Conservation (phyloP, 2,888 invertebrate genomes). For the Neoscelio sp. region DNA sequence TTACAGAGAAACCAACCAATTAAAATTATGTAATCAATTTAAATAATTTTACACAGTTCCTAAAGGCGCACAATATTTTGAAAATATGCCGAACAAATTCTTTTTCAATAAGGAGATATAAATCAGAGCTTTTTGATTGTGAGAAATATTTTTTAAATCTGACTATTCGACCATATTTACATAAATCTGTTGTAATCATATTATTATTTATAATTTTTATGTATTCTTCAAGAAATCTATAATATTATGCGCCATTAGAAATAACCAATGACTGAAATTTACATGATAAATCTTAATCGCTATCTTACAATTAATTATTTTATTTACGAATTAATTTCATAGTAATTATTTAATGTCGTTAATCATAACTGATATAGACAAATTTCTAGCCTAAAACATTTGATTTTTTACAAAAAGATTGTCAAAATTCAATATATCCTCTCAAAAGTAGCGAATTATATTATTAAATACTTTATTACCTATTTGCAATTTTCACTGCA, state of each 20-base stretch:
- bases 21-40: too few species aligned
- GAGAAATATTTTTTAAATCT: too few species aligned
- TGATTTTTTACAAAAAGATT: conserved; percentile 69
- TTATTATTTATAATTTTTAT: too few species aligned
- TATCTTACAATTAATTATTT: conserved; percentile 52
- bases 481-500: conserved; percentile 60
- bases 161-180: too few species aligned
- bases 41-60: not conserved
- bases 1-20: too few species aligned
- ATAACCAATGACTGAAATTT: conserved; percentile 19
- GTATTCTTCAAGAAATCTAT: too few species aligned
- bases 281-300: conserved; percentile 36
- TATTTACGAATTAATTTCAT: conserved; percentile 22
- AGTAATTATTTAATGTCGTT: conserved; percentile 48
- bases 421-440: conserved; percentile 68
- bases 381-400: conserved; percentile 66
- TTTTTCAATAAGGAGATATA: too few species aligned
- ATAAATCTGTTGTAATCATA: too few species aligned
- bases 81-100: too few species aligned
- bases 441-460: conserved; percentile 67
- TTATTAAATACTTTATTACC: conserved; percentile 61
- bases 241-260: conserved; percentile 44
- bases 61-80: conserved; percentile 37
- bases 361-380: conserved; percentile 62
- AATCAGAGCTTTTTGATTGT: too few species aligned